phyloP scores from a whole-genome alignment of 2,113 vertebrate genomes.

The Callorhinus ursinus region DNA sequence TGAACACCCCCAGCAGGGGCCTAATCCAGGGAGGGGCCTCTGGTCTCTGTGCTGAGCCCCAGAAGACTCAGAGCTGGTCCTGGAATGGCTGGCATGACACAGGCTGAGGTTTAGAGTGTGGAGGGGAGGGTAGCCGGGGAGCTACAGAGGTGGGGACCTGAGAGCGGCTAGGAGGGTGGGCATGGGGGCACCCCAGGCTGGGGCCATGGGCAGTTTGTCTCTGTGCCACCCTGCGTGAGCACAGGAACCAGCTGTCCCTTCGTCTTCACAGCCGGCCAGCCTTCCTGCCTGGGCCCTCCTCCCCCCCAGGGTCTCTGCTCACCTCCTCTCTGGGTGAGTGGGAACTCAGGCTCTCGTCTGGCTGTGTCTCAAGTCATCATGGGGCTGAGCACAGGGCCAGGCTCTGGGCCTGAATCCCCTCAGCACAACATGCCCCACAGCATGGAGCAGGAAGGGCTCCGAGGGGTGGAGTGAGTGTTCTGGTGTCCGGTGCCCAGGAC shows the following conservation, averaged over 20 bases:
- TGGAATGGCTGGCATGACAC: not conserved
- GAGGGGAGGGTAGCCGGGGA: not conserved
- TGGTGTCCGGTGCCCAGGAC: not conserved
- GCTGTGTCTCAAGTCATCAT: not conserved
- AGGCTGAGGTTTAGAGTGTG: not conserved
- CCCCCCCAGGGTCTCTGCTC: not conserved
- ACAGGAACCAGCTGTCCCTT: not conserved
- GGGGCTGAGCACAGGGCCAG: not conserved
- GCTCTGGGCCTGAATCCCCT: not conserved
- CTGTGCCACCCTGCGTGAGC: not conserved
- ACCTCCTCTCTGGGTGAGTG: not conserved
- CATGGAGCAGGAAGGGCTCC: not conserved
- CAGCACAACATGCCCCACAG: not conserved
- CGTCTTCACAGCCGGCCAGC: not conserved
- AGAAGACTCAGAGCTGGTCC: not conserved
- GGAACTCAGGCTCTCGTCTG: not conserved
- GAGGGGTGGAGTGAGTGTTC: not conserved
- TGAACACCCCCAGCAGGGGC: not conserved
- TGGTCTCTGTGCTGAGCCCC: not conserved
- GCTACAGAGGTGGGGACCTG: not conserved
- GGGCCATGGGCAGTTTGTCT: not conserved
- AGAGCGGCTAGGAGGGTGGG: not conserved
- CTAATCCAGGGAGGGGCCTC: not conserved
- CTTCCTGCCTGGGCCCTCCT: not conserved
- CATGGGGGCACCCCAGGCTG: no score